phyloP scores from a whole-genome alignment of 2,113 vertebrate species.

The Stegostoma tigrinum region DNA sequence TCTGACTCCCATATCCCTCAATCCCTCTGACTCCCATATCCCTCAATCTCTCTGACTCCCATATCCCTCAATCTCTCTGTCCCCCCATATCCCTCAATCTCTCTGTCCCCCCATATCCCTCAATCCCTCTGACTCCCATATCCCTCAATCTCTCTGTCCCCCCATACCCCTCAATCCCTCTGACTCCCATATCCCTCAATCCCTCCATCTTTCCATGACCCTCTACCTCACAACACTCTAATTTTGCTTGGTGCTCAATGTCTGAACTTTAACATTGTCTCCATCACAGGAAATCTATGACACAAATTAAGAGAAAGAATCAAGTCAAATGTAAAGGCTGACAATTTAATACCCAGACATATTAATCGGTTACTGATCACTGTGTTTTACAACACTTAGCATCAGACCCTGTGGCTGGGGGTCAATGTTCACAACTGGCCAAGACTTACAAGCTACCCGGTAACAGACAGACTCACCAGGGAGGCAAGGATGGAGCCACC shows the following conservation, averaged over 20 bases:
- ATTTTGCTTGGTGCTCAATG: neutral
- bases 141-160: neutral
- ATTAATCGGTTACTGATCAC: neutral
- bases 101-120: neutral
- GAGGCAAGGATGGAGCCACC: conserved; percentile 70
- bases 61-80: neutral
- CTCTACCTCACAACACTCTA: neutral
- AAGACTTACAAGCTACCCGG: neutral
- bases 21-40: neutral
- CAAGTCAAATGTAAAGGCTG: neutral
- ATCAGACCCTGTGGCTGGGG: neutral
- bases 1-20: neutral
- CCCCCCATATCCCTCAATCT: neutral
- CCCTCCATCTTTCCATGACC: neutral
- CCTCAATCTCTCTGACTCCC: neutral
- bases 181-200: neutral
- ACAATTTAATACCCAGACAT: neutral
- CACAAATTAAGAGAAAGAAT: neutral
- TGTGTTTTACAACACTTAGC: neutral
- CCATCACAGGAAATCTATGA: neutral
- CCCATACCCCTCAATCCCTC: neutral
- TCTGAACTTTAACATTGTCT: neutral
- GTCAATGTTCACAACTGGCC: too few relatives aligned
- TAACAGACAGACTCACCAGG: conserved; percentile 51
- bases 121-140: neutral